Evolutionary conservation across 2,113 vertebrate species (phyloP).

Genomic region (Sylvia atricapilla): DNA sequence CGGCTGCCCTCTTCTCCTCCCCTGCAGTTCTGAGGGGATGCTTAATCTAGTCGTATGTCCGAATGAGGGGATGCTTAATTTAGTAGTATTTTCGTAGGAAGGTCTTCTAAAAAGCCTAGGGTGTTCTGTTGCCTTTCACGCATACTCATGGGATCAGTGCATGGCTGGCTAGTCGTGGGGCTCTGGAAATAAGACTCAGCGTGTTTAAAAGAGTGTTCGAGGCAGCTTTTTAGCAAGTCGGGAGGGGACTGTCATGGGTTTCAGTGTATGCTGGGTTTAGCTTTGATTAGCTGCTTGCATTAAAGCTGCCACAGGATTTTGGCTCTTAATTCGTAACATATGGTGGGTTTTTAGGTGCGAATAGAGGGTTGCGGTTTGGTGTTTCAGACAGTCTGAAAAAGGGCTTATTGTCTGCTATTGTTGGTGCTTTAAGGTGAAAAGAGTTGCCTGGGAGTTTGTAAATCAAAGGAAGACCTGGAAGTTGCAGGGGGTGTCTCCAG

Average conservation of each 20-base stretch:
- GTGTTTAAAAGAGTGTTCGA: neutral
- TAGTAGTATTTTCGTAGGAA: neutral
- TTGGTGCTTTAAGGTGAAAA: neutral
- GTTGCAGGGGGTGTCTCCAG: neutral
- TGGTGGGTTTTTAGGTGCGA: neutral
- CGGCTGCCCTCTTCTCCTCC: neutral
- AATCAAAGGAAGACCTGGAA: neutral
- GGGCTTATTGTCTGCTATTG: neutral
- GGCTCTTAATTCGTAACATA: neutral
- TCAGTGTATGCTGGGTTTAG: neutral
- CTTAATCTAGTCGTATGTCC: fast-evolving
- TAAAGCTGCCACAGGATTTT: neutral
- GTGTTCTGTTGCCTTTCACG: neutral
- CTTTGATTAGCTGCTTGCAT: neutral
- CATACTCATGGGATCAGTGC: neutral
- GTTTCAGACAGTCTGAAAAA: neutral
- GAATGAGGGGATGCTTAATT: neutral
- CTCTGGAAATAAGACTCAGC: neutral
- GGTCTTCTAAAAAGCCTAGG: neutral
- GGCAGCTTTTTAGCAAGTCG: neutral
- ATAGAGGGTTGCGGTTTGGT: neutral
- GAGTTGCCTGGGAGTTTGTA: neutral
- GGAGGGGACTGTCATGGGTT: neutral
- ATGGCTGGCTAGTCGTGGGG: neutral
- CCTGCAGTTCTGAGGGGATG: neutral